Evolutionary conservation across 2,888 invertebrate species (phyloP).

Genomic region (Hirtodrosophila alboralis): DNA sequence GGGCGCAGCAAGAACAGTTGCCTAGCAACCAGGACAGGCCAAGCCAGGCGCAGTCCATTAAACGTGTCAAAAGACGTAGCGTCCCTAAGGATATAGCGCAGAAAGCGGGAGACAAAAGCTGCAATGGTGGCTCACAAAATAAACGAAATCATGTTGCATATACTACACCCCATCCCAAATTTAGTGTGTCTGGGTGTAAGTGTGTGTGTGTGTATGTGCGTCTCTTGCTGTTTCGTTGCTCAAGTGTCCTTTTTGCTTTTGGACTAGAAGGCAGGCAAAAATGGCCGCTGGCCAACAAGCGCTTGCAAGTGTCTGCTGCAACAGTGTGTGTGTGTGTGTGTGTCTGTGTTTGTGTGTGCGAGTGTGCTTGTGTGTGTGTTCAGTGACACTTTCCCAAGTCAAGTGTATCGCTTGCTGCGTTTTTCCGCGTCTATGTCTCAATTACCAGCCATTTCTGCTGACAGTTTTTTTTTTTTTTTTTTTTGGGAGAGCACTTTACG

Average conservation of each 20-base stretch:
- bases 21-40: background rate
- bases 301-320: slow-evolving; percentile 28
- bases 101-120: slow-evolving; percentile 3
- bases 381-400: slow-evolving; percentile 37
- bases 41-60: slow-evolving; percentile 61
- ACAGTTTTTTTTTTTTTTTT: slow-evolving; percentile 22
- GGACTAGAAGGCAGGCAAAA: slow-evolving; percentile 33
- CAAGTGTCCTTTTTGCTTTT: slow-evolving; percentile 49
- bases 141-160: slow-evolving; percentile 43
- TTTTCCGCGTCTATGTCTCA: slow-evolving; percentile 23
- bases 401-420: slow-evolving; percentile 31
- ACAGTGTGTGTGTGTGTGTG: slow-evolving; percentile 7
- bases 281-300: slow-evolving; percentile 51
- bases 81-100: slow-evolving; percentile 48
- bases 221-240: slow-evolving; percentile 41
- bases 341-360: background rate
- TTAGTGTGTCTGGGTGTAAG: background rate
- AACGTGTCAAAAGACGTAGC: slow-evolving; percentile 71
- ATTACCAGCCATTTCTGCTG: slow-evolving; percentile 47
- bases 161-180: background rate
- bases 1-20: slow-evolving; percentile 39
- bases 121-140: slow-evolving; percentile 22
- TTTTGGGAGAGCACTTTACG: slow-evolving; percentile 5
- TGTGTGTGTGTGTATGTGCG: slow-evolving; percentile 21
- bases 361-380: slow-evolving; percentile 6